A percentile compares a stretch with the other conserved stretches of the same genome.
Evolutionary conservation across 2,113 vertebrate genomes (phyloP).

Genomic region (Motacilla alba): DNA sequence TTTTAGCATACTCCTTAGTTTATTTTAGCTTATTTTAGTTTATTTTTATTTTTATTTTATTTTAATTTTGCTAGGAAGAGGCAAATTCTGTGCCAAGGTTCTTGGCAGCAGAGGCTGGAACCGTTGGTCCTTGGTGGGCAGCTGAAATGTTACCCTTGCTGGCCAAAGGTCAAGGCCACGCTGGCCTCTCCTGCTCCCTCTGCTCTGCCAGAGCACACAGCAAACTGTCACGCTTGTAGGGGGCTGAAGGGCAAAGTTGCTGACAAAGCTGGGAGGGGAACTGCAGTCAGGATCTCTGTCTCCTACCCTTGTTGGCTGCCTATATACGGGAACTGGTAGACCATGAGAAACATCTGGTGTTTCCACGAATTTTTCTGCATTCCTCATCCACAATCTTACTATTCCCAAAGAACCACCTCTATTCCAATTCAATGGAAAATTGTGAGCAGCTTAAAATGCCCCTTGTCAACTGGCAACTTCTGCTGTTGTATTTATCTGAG

Average conservation of each 20-base stretch:
- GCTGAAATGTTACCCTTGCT: neutral
- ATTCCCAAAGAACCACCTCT: neutral
- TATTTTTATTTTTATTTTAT: too few relatives aligned
- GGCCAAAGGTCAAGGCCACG: neutral
- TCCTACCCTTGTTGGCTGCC: neutral
- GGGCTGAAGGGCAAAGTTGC: neutral
- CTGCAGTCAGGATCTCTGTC: neutral
- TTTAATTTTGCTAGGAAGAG: neutral
- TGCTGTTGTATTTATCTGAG: neutral
- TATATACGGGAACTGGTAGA: neutral
- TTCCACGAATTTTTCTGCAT: neutral
- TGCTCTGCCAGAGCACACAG: neutral
- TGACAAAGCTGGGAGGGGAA: neutral
- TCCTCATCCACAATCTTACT: neutral
- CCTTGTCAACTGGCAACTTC: neutral
- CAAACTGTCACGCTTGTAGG: neutral
- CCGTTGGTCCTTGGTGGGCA: rapidly evolving
- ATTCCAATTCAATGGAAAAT: neutral
- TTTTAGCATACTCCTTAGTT: neutral
- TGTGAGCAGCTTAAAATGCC: neutral
- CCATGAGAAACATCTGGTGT: neutral
- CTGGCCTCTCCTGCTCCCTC: neutral
- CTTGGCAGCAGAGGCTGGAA: neutral
- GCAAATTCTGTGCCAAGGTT: neutral
- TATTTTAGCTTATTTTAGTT: neutral